Percentiles rank a stretch among this genome's conserved stretches.
phyloP scores from a whole-genome alignment of 2,113 vertebrate genomes.

The Gymnarchus niloticus region DNA sequence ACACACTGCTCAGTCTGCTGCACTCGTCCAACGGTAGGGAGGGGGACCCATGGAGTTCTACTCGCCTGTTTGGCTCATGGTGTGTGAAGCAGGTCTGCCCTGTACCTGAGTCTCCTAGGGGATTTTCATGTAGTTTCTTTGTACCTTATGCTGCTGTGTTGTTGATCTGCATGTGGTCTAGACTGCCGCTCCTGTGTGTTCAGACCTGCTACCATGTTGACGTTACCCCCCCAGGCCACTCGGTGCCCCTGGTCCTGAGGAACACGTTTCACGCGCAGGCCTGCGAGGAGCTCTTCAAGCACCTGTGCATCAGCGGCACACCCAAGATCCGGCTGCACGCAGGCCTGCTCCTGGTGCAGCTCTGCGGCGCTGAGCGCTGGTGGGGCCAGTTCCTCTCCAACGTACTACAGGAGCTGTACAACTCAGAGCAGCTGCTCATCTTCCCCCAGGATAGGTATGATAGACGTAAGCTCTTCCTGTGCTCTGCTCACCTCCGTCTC shows the following conservation, averaged over 20 bases:
- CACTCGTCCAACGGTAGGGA: conserved; percentile 85
- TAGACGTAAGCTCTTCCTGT: too few relatives aligned
- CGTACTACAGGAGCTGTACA: conserved; percentile 95
- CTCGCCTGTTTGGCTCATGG: too few relatives aligned
- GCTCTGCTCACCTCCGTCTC: too few relatives aligned
- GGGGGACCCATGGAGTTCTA: too few relatives aligned
- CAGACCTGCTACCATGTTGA: neutral
- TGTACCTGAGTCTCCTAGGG: too few relatives aligned
- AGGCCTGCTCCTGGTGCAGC: conserved; percentile 89
- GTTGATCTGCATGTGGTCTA: too few relatives aligned
- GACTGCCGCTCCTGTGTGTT: neutral
- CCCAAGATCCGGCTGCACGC: conserved; percentile 93
- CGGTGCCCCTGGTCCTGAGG: conserved; percentile 90
- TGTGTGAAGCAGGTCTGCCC: too few relatives aligned
- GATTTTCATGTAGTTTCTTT: too few relatives aligned
- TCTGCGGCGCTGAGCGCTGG: conserved; percentile 94
- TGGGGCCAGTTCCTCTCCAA: conserved; percentile 99
- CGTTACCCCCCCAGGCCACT: conserved; percentile 65
- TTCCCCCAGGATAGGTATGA: conserved; percentile 96
- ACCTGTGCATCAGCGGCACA: conserved; percentile 94
- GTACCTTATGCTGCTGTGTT: too few relatives aligned
- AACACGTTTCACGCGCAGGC: conserved; percentile 92
- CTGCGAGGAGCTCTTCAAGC: conserved; percentile 97
- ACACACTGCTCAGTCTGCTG: conserved; percentile 93
- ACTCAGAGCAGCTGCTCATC: conserved; percentile 95